Base-by-base conservation (phyloP, 2,113 vertebrate species). In the mouse (Mus musculus) region DNA sequence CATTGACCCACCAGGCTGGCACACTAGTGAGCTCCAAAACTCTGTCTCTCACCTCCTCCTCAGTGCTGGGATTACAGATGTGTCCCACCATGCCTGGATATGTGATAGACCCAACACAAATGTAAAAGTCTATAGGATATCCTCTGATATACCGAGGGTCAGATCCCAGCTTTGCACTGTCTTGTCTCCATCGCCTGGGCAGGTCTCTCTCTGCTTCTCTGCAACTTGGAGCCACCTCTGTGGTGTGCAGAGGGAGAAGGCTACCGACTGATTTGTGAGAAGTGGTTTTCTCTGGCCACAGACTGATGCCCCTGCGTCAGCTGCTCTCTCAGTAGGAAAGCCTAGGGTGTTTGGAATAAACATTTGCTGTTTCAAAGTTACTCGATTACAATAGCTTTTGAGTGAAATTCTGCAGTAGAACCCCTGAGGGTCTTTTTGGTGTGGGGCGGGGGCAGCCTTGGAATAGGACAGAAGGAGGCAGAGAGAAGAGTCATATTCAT, bases 341-440 rank as follows among this genome's bases (percentile, higher is more conserved):
- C 84, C 67, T 81, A 54, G 10, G 56, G 36, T 75, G 72, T 96
- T 92, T 91, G 93, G 71, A 94, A 85, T 77, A 77, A 96, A 63
- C 72, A 61, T 14, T 61, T 85, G 59, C 59, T 67, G 73, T 86
- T 39, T 19, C 12, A 42, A 17, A 42, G 56, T 89, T 89, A 63
- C 39, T 22, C 4, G 20, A 77, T 96, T 89, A 75, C 65, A 73
- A 63, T 52, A 73, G 73, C 65, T 78, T 39, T 82, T 78, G 88
- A 91, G 52, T 30, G 54, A 69, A 86, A 61, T 6, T 69, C 93
- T 63, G 72, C 24, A 5, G 24, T 13, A 12, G 42, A 59, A 26
- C 65, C 30, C 59, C 9, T 56, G 86, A 36, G n/a, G 9, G 3
- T 26, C 52, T 46, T 54, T 59, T 71, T 81, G 39, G 7, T 14